Percentiles rank a stretch among this genome's conserved stretches.
Evolutionary conservation across 2,888 invertebrate genomes (phyloP).

Genomic region (Dinocampus coccinellae): DNA sequence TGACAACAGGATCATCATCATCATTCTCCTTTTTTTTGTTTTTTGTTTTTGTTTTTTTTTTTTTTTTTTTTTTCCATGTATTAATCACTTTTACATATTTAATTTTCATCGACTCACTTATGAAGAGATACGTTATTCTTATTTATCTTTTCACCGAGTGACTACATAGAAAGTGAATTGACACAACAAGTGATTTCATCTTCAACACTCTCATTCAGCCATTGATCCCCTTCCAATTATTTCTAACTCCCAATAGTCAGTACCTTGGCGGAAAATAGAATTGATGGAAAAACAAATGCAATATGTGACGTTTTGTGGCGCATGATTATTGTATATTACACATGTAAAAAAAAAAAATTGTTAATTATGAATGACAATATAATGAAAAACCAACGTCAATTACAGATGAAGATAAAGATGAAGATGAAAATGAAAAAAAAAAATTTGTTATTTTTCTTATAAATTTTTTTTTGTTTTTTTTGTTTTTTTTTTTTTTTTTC

Average conservation of each 20-base stretch:
- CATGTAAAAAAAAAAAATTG: not conserved
- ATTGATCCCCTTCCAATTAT: not conserved
- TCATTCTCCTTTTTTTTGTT: not conserved
- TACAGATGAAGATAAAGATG: slow-evolving; percentile 13
- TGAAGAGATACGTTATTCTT: not conserved
- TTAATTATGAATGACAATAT: not conserved
- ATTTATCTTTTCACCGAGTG: not conserved
- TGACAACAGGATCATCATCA: not conserved
- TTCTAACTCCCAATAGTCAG: slow-evolving; percentile 1
- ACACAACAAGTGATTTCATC: not conserved
- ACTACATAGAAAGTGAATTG: not conserved
- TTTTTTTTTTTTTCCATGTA: slow-evolving; percentile 15
- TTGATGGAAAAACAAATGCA: not conserved
- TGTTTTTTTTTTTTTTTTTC: not conserved
- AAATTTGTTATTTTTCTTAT: no score
- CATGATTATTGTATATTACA: slow-evolving; percentile 11
- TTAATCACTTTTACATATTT: slow-evolving; percentile 15
- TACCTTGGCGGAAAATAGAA: slow-evolving; percentile 2
- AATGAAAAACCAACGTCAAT: slow-evolving; percentile 7
- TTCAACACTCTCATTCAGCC: not conserved
- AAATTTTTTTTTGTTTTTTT: not conserved
- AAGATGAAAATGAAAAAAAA: no score
- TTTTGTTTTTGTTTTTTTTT: not conserved
- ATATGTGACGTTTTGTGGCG: not conserved
- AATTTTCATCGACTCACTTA: not conserved